These are phyloP conservation scores for Trogon melanurus DNA, from an alignment of 2,113 vertebrate genomes.

Conservation along the genomic window DNA sequence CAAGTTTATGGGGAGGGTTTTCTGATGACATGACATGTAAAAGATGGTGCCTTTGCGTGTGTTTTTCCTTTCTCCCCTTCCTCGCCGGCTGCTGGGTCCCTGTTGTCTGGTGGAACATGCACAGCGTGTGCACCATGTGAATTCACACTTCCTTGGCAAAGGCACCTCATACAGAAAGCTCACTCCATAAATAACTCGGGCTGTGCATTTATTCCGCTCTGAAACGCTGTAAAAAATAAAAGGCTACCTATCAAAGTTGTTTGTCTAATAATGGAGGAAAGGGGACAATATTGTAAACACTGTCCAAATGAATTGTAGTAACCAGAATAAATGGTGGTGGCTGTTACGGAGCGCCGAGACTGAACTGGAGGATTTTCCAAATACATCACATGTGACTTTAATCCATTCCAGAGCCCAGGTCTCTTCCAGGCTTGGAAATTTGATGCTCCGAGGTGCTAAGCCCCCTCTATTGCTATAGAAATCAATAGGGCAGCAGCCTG, in stretches of 20 bases:
- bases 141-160: conserved; percentile 69
- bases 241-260: conserved; percentile 71
- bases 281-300: conserved; percentile 70
- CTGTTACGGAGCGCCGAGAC: conserved; percentile 40
- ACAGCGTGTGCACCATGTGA: conserved; percentile 43
- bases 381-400: conserved; percentile 75
- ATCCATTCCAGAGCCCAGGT: conserved; percentile 72
- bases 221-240: conserved; percentile 77
- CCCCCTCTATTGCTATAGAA: neutral
- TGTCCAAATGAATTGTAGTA: conserved; percentile 77
- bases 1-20: conserved; percentile 46
- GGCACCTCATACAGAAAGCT: conserved; percentile 61
- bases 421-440: conserved; percentile 56
- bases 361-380: conserved; percentile 72
- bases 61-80: conserved; percentile 15
- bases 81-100: conserved; percentile 37
- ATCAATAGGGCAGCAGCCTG: conserved; percentile 6
- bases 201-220: conserved; percentile 75
- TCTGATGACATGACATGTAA: conserved; percentile 23
- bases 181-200: conserved; percentile 73
- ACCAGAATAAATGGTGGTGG: conserved; percentile 75
- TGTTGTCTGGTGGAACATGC: conserved; percentile 23
- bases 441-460: conserved; percentile 45
- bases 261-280: conserved; percentile 67
- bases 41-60: conserved; percentile 59